Evolutionary conservation across 2,113 vertebrate species (phyloP).

Genomic region (Nettapus auritus): DNA sequence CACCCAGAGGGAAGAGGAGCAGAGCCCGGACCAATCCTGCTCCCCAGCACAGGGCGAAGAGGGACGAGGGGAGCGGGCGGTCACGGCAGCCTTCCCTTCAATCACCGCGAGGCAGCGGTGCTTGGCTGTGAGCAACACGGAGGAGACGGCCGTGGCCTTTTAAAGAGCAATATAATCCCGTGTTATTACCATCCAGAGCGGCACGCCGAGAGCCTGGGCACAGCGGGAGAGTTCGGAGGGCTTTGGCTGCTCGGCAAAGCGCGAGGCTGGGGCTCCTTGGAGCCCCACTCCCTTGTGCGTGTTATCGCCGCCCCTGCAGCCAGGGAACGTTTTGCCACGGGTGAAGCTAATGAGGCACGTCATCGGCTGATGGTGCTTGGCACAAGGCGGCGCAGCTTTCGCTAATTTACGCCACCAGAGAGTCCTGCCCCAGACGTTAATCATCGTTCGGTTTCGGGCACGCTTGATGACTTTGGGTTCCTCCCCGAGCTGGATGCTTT

Average conservation of each 20-base stretch:
- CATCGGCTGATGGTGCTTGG: neutral
- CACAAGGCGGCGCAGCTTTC: neutral
- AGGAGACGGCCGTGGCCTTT: conserved; percentile 21
- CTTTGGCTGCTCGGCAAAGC: conserved; percentile 11
- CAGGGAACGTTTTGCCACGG: neutral
- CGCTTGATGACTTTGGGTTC: neutral
- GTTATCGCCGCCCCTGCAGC: neutral
- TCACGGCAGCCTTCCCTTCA: conserved; percentile 46
- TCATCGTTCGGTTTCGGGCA: neutral
- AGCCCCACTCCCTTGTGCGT: neutral
- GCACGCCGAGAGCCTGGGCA: neutral
- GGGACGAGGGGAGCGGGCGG: neutral
- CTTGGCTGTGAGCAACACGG: conserved; percentile 17
- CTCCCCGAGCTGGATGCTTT: neutral
- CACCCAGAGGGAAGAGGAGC: neutral
- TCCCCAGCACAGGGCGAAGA: rapidly evolving
- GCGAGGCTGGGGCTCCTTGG: neutral
- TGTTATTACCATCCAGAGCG: conserved; percentile 40
- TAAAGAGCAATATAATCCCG: conserved; percentile 48
- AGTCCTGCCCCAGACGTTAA: neutral
- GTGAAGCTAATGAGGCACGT: conserved; percentile 13
- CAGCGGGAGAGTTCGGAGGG: conserved; percentile 14
- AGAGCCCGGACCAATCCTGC: neutral
- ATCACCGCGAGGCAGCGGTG: conserved; percentile 28
- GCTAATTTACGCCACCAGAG: neutral